Base-by-base conservation (phyloP, 2,113 vertebrate genomes). In the Trichechus manatus region DNA sequence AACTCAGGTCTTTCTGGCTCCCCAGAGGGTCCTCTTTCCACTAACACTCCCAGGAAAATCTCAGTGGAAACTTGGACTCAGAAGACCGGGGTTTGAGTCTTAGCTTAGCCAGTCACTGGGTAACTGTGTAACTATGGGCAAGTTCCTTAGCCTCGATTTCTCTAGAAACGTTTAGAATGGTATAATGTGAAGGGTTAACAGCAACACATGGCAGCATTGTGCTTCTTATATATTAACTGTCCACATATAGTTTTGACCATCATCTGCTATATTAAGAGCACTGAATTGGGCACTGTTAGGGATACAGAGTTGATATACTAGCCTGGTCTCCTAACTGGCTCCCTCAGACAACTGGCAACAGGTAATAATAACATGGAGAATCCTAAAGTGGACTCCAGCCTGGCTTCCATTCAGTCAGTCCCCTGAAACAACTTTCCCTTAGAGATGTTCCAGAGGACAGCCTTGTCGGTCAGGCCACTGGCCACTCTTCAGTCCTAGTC, bases 1-100 rank as follows among this genome's bases (percentile, higher is more conserved):
- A 93, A 64, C 15, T 64, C 9, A n/a, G 77, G 50, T 96, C 80
- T 86, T 47, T 47, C 39, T 80, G 70, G 31, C 31, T 90, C 39
- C 59, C 22, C 42, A 22, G 23, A 36, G 44, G n/a, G 1, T 87
- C 13, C 3, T 90, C 47, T 95, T 88, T 70, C 31, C 68, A 61
- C 53, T 86, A 61, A 66, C 64, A 63, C 19, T 82, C 50, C 93
- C 80, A 50, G 23, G 44, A 50, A 92, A n/a, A 68, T 61, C 6
- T 25, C 47, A 47, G 47, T 47, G 6, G 74, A 72, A 47, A 72
- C 36, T 83, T 82, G 17, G 31, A 82, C 29, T 68, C 47, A 66
- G 22, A 87, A 92, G 27, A 88, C 61, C 68, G 94, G 20, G 63
- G 70, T 91, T 82, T 94, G 39, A 83, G 19, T 75, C 86, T 75